These are phyloP conservation scores for Silvanus unidentatus DNA, from an alignment of 2,888 invertebrate genomes.

Conservation along the genomic window DNA sequence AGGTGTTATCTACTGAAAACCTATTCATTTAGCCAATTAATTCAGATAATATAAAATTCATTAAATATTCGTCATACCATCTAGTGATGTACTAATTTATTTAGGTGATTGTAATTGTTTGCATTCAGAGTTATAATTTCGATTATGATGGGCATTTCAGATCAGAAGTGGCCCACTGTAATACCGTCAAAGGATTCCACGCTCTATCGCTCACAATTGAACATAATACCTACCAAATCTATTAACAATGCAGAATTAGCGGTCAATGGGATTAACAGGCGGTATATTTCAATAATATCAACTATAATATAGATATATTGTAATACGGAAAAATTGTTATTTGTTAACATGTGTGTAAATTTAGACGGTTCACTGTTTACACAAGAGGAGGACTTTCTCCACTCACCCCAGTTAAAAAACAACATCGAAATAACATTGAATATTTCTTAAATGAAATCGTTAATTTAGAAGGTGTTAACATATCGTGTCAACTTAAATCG, in stretches of 20 bases:
- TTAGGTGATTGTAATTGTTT: too few species aligned
- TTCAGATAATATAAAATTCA: too few species aligned
- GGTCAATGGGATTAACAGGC: constrained; percentile 15
- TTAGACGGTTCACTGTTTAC: not conserved
- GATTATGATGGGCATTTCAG: constrained; percentile 22
- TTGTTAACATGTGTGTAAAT: constrained; percentile 5
- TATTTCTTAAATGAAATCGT: constrained; percentile 1
- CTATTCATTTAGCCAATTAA: too few species aligned
- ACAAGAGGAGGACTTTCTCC: not conserved
- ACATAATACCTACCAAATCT: constrained; percentile 31
- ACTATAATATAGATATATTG: too few species aligned
- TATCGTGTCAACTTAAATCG: constrained; percentile 12
- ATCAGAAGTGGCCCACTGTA: constrained; percentile 16
- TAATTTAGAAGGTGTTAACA: constrained; percentile 17
- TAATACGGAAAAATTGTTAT: too few species aligned
- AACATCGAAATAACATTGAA: too few species aligned
- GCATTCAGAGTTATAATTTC: constrained; percentile 6
- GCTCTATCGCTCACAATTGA: constrained; percentile 27
- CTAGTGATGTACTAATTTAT: too few species aligned
- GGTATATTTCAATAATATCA: too few species aligned
- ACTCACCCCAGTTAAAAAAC: too few species aligned
- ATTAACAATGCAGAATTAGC: constrained; percentile 34
- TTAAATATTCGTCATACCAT: too few species aligned
- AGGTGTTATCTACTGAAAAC: too few species aligned
- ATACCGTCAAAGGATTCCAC: constrained; percentile 33